A percentile compares a stretch with the other conserved stretches of the same genome.
phyloP scores from a whole-genome alignment of 2,113 vertebrate genomes.

The Chaenogobius annularis region DNA sequence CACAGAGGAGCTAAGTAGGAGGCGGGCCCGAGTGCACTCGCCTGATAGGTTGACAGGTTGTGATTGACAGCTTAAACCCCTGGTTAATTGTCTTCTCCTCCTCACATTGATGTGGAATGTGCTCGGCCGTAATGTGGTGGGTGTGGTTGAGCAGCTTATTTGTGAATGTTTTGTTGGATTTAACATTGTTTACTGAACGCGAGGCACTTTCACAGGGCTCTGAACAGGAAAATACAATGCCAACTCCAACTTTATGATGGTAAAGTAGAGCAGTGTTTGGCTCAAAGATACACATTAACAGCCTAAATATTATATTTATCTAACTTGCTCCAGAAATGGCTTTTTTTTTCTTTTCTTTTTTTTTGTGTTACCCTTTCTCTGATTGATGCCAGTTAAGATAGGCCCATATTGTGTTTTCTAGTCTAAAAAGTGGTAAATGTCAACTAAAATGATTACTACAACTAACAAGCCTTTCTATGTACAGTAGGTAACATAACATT shows the following conservation, averaged over 20 bases:
- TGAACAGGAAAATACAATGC: slow-evolving; percentile 13
- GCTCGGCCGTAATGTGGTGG: slow-evolving; percentile 52
- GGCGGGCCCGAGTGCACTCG: slow-evolving; percentile 67
- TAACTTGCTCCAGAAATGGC: too few relatives aligned
- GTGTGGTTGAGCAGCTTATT: slow-evolving; percentile 57
- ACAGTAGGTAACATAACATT: background rate
- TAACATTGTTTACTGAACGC: slow-evolving; percentile 27
- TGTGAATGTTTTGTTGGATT: slow-evolving; percentile 34
- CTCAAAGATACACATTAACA: background rate
- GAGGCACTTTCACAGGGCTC: slow-evolving; percentile 5
- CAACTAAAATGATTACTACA: too few relatives aligned
- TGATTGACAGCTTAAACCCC: slow-evolving; percentile 78
- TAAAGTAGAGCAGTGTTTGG: background rate
- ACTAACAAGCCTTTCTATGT: background rate
- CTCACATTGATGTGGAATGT: slow-evolving; percentile 63
- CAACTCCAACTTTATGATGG: background rate
- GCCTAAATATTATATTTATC: background rate
- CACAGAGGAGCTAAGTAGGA: slow-evolving; percentile 76
- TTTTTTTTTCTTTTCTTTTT: too few relatives aligned
- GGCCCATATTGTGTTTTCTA: background rate
- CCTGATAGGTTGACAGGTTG: slow-evolving; percentile 73
- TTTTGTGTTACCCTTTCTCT: too few relatives aligned
- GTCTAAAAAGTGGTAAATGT: too few relatives aligned
- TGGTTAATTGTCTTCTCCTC: slow-evolving; percentile 76
- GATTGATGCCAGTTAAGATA: background rate